Base-by-base conservation (phyloP, 2,797 vertebrate species). In the Ptychadena robeensis region DNA sequence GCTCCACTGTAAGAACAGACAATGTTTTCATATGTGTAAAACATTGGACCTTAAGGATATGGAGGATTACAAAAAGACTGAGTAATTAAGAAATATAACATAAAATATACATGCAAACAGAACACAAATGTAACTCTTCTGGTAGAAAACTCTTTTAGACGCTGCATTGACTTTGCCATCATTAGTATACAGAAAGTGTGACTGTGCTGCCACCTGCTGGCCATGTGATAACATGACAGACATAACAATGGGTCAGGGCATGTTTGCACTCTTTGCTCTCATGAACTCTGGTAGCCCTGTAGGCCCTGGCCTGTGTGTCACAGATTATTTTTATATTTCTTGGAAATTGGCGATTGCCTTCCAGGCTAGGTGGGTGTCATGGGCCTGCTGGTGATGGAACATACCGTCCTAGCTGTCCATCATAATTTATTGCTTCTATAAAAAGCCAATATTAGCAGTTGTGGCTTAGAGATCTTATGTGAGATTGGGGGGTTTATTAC, bases 341-440 rank as follows among this genome's bases (percentile, higher is more conserved):
- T 84, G 82, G 77, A 84, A 68, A 80, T 64, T 14, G 22, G 53
- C 5, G n/a, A 68, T 4, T 48, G 9, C 3, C 12, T 31, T 30
- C 18, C 82, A 68, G 65, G 15, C 22, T 10, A 10, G 12, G 35
- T 14, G 4, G 25, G 28, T 9, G 14, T 27, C 37, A 71, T 25
- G 34, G 75, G 30, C 59, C 15, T 5, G 14, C 11, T 66, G 67
- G 25, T 22, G 53, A 57, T 9, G n/a, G 82, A 64, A 80, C 82
- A 84, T 35, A 18, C 27, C 68, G 82, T 84, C 30, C 82, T 70
- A 31, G 74, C 80, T 18, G 10, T 15, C 32, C 44, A 5, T 40
- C 22, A 25, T 66, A 25, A 82, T 78, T 78, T 78, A 82, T 64
- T 9, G 67, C 9, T 2, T 0, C 81, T 78, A 72, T 78, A 64